phyloP scores from a whole-genome alignment of 2,113 vertebrate species.

The Mustela nigripes region DNA sequence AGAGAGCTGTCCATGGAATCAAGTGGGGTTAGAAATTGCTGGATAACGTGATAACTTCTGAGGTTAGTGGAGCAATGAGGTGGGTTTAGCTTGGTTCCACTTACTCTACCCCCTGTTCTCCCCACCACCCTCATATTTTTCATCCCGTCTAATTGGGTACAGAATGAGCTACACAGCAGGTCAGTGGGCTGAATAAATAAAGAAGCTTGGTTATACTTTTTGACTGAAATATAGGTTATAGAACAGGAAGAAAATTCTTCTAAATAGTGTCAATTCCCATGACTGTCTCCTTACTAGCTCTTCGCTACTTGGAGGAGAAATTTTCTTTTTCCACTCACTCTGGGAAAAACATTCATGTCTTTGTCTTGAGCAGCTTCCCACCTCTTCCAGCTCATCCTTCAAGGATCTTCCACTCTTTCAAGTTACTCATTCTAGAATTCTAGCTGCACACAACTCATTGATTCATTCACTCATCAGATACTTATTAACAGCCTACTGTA shows the following conservation, averaged over 20 bases:
- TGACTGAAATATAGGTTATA: background rate
- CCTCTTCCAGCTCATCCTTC: background rate
- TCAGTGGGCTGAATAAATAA: background rate
- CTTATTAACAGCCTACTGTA: background rate
- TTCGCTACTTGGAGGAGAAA: background rate
- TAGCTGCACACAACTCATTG: background rate
- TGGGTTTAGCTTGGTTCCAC: background rate
- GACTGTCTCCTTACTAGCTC: background rate
- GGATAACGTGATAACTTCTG: background rate
- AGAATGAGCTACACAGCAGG: background rate
- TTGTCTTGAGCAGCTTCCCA: background rate
- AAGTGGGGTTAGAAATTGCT: background rate
- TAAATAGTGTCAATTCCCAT: background rate
- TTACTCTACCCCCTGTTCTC: fast-evolving
- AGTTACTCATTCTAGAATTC: background rate
- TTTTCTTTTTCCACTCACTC: background rate
- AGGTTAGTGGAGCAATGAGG: background rate
- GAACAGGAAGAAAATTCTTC: background rate
- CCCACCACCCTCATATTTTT: background rate
- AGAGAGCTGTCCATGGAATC: background rate
- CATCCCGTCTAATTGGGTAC: background rate
- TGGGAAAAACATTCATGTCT: background rate
- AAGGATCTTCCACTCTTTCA: background rate
- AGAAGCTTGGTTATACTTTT: background rate
- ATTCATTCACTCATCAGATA: background rate